phyloP scores from a whole-genome alignment of 2,888 invertebrate species.

The Galeruca laticollis region DNA sequence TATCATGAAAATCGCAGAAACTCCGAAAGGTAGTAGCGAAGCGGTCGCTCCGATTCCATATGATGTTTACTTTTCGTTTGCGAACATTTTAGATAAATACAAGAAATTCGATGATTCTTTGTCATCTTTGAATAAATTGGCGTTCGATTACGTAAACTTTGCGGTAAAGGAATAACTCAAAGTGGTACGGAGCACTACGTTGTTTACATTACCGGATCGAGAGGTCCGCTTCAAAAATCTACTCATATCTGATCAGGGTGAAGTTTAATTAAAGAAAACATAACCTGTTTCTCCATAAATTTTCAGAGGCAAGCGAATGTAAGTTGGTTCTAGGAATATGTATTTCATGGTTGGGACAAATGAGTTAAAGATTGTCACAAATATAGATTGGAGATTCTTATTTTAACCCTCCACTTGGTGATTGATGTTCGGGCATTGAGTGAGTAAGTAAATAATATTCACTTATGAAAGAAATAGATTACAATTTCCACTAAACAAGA shows the following conservation, averaged over 20 bases:
- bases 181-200: not conserved
- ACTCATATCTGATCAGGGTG: not conserved
- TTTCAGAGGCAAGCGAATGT: too few species aligned
- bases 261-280: too few species aligned
- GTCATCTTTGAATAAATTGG: conserved; percentile 14
- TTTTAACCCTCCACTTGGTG: too few species aligned
- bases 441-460: too few species aligned
- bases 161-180: not conserved
- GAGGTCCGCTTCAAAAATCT: not conserved
- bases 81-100: conserved; percentile 12
- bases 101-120: conserved; percentile 18
- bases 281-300: not conserved
- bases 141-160: conserved; percentile 10
- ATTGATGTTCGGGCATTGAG: too few species aligned
- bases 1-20: conserved; percentile 11
- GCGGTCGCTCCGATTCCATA: not conserved
- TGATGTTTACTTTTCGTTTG: conserved; percentile 16
- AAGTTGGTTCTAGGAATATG: too few species aligned
- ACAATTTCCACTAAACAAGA: too few species aligned
- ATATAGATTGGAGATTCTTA: too few species aligned
- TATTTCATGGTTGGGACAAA: too few species aligned
- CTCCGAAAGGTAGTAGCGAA: conserved; percentile 9
- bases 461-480: too few species aligned
- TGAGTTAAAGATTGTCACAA: too few species aligned
- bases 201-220: not conserved